Evolutionary conservation across 2,113 vertebrate species (phyloP).

Genomic region (Myotis yumanensis): DNA sequence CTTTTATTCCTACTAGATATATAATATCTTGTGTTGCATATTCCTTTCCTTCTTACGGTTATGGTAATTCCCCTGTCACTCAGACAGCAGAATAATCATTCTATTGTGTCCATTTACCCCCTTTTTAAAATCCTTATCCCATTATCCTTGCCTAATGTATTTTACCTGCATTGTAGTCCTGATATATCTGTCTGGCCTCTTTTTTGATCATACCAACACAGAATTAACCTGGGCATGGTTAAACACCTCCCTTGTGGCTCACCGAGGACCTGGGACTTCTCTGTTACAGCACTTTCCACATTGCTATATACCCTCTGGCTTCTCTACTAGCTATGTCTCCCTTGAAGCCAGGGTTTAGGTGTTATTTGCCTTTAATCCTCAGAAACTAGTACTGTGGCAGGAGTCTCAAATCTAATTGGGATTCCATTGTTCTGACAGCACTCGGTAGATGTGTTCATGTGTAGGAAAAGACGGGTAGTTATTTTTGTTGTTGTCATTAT

Average conservation of each 20-base stretch:
- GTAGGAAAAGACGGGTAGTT: not conserved
- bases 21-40: not conserved
- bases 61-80: not conserved
- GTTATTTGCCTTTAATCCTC: not conserved
- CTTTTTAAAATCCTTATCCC: not conserved
- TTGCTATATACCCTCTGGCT: not conserved
- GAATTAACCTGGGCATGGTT: not conserved
- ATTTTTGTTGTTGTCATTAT: not conserved
- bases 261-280: not conserved
- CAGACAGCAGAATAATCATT: not conserved
- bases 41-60: not conserved
- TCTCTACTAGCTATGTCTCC: not conserved
- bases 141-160: not conserved
- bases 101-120: not conserved
- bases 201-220: not conserved
- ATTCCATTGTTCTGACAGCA: not conserved
- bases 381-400: not conserved
- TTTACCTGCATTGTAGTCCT: not conserved
- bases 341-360: not conserved
- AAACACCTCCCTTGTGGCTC: not conserved
- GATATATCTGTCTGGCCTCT: not conserved
- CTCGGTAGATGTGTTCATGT: not conserved
- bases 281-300: not conserved
- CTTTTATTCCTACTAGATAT: not conserved
- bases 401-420: not conserved